Percentiles rank a stretch among this genome's conserved stretches.
Conservation (phyloP, 2,113 vertebrate species). For the Oncorhynchus kisutch region DNA sequence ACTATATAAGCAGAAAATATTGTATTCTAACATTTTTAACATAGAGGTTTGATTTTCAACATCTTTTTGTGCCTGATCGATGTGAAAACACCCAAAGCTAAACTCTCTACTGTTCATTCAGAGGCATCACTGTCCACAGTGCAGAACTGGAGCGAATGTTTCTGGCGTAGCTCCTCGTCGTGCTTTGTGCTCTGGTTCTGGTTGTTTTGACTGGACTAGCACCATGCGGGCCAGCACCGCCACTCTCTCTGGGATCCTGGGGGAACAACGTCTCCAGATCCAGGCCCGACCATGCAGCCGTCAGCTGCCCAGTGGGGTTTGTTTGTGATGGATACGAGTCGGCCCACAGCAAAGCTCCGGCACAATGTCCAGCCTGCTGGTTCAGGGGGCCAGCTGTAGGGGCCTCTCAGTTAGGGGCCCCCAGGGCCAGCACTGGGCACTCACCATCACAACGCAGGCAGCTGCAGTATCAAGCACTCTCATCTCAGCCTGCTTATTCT, state of each 20-base stretch:
- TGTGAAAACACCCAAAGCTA: too few species aligned
- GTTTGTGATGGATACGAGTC: conserved; percentile 22
- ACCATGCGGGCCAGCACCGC: not conserved
- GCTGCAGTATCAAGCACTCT: conserved; percentile 35
- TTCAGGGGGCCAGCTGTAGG: conserved; percentile 29
- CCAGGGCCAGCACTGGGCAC: conserved; percentile 15
- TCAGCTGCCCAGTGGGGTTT: conserved; percentile 47
- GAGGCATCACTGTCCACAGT: not conserved
- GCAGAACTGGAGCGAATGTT: conserved; percentile 25
- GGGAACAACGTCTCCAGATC: not conserved
- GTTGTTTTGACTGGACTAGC: conserved; percentile 18
- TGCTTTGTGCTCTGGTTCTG: conserved; percentile 33
- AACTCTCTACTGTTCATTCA: not conserved
- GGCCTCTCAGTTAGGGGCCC: conserved; percentile 1
- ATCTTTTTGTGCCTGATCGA: not conserved
- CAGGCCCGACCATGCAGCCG: conserved; percentile 37
- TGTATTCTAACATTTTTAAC: not conserved
- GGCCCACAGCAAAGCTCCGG: conserved; percentile 11
- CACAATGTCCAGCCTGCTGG: conserved; percentile 28
- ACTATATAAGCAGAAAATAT: too few species aligned
- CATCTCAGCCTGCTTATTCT: too few species aligned
- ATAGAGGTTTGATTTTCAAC: not conserved
- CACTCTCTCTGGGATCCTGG: not conserved
- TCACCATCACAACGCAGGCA: conserved; percentile 13
- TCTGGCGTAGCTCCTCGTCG: conserved; percentile 44